Evolutionary conservation across 2,888 invertebrate genomes (phyloP).

Genomic region (Drymonia ruficornis): DNA sequence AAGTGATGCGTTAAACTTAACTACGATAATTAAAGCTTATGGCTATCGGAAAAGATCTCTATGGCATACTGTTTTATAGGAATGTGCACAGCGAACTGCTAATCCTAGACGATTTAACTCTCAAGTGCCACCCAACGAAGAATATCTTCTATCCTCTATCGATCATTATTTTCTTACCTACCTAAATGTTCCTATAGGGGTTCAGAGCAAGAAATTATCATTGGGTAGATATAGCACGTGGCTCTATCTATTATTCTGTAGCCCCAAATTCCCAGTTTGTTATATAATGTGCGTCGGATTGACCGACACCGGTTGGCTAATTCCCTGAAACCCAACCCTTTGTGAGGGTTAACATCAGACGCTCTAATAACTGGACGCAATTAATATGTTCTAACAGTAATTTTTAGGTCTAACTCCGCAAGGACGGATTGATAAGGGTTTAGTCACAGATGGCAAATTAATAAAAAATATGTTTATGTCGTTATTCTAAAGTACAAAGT

Average conservation of each 20-base stretch:
- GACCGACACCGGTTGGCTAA: not conserved
- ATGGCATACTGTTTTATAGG: too few relatives aligned
- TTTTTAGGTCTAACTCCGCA: not conserved
- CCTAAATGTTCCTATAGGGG: not conserved
- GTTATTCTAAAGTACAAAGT: too few relatives aligned
- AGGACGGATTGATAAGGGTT: not conserved
- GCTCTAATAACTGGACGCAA: constrained; percentile 4
- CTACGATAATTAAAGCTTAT: too few relatives aligned
- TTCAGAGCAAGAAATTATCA: not conserved
- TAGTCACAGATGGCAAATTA: not conserved
- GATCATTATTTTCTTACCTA: too few relatives aligned
- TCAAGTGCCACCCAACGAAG: too few relatives aligned
- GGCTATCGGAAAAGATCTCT: too few relatives aligned
- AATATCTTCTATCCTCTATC: too few relatives aligned
- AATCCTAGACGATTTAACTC: too few relatives aligned
- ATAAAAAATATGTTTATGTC: too few relatives aligned
- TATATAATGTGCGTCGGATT: not conserved
- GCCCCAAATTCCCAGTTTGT: not conserved
- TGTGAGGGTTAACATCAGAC: not conserved
- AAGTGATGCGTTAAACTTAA: not conserved
- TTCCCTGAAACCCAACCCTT: not conserved
- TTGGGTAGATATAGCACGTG: not conserved
- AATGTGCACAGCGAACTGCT: too few relatives aligned
- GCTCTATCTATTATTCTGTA: not conserved
- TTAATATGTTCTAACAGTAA: constrained; percentile 2